These are phyloP conservation scores for Betta splendens DNA, from an alignment of 2,797 vertebrate genomes.

Conservation along the genomic window DNA sequence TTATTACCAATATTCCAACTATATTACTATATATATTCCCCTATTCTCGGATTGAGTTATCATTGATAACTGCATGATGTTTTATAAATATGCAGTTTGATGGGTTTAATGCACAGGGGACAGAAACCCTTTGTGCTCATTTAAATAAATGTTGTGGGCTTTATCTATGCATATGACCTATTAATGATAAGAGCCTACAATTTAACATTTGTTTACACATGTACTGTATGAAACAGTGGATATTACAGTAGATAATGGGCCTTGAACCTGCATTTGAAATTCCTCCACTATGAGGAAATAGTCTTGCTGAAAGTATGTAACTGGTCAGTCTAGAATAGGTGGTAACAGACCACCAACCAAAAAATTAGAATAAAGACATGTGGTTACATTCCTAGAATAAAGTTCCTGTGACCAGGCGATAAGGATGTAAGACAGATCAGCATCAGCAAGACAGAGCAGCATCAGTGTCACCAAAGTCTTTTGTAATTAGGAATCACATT, in stretches of 20 bases:
- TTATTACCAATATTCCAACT: too few relatives aligned
- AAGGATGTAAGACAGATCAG: neutral
- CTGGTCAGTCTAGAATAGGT: constrained; percentile 33
- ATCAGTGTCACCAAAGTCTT: too few relatives aligned
- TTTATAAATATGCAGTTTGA: constrained; percentile 8
- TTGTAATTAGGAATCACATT: too few relatives aligned
- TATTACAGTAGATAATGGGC: constrained; percentile 12
- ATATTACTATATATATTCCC: too few relatives aligned
- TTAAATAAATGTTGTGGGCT: constrained; percentile 3
- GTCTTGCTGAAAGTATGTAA: constrained; percentile 38
- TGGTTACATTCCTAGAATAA: constrained; percentile 7
- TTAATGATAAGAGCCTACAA: constrained; percentile 9
- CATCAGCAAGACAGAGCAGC: neutral
- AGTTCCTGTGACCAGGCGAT: neutral
- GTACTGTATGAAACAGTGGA: neutral
- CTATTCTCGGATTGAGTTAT: too few relatives aligned
- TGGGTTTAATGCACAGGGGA: neutral
- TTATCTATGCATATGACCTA: neutral
- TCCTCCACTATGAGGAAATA: constrained; percentile 48
- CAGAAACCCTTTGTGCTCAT: constrained; percentile 5
- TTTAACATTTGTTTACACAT: constrained; percentile 2
- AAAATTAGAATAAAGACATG: constrained; percentile 1
- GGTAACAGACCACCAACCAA: constrained; percentile 12
- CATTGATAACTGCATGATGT: too few relatives aligned
- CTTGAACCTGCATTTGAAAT: constrained; percentile 24